Conservation (phyloP, 2,888 invertebrate species). For the Eupeodes luniger region DNA sequence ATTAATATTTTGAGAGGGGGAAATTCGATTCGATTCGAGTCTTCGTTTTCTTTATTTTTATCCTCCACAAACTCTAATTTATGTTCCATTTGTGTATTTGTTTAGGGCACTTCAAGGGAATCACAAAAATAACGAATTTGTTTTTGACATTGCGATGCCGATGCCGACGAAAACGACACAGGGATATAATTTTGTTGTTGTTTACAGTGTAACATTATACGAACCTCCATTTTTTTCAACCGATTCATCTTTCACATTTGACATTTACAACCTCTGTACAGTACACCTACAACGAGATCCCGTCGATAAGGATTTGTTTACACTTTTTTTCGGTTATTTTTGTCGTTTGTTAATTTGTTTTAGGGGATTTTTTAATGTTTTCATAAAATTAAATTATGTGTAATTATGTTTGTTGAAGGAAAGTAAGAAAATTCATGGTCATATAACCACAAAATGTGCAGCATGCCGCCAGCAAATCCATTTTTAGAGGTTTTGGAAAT, state of each 20-base stretch:
- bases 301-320: slow-evolving; percentile 53
- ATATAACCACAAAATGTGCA: slow-evolving; percentile 23
- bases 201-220: not conserved
- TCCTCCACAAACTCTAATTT: slow-evolving; percentile 7
- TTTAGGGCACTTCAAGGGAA: slow-evolving; percentile 66
- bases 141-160: slow-evolving; percentile 20
- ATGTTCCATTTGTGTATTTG: slow-evolving; percentile 48
- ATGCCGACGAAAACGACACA: not conserved
- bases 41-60: not conserved
- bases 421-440: slow-evolving; percentile 60
- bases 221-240: slow-evolving; percentile 31
- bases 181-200: not conserved
- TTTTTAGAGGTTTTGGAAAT: not conserved
- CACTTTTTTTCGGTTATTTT: slow-evolving; percentile 15
- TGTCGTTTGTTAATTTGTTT: not conserved
- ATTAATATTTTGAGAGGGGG: slow-evolving; percentile 37
- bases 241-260: slow-evolving; percentile 54
- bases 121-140: slow-evolving; percentile 36
- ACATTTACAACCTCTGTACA: slow-evolving; percentile 11
- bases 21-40: slow-evolving; percentile 12
- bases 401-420: slow-evolving; percentile 54
- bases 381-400: slow-evolving; percentile 29
- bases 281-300: slow-evolving; percentile 25
- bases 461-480: not conserved
- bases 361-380: slow-evolving; percentile 26